These are phyloP conservation scores for Zeuzera pyrina DNA, from an alignment of 2,888 invertebrate genomes.

Conservation along the genomic window DNA sequence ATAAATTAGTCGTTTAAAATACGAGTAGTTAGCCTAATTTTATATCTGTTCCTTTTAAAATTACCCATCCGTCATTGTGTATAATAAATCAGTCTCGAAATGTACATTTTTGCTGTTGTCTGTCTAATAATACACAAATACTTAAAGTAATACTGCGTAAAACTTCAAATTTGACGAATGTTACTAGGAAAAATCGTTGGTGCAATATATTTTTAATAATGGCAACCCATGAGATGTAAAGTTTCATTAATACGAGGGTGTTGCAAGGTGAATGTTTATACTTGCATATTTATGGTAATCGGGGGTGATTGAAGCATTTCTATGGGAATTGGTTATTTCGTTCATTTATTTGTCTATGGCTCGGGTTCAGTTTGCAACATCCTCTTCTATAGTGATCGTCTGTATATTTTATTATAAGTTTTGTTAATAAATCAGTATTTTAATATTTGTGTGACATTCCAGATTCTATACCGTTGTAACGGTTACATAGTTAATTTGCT, in stretches of 20 bases:
- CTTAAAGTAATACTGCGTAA: slow-evolving; percentile 12
- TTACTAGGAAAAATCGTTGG: slow-evolving; percentile 37
- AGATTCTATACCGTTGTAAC: slow-evolving; percentile 47
- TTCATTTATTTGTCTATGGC: slow-evolving; percentile 13
- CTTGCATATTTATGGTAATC: slow-evolving; percentile 21
- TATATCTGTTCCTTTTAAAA: no score
- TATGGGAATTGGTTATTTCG: slow-evolving; percentile 15
- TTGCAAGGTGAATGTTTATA: slow-evolving; percentile 49
- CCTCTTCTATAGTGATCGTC: slow-evolving; percentile 37
- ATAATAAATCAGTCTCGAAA: slow-evolving; percentile 19
- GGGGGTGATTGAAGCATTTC: slow-evolving; percentile 21
- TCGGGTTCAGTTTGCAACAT: slow-evolving; percentile 49
- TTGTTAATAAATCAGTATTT: slow-evolving; percentile 70
- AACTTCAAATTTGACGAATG: slow-evolving; percentile 22
- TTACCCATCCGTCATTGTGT: not conserved
- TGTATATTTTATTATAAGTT: slow-evolving; percentile 55
- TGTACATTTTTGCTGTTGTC: slow-evolving; percentile 52
- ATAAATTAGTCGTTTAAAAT: no score
- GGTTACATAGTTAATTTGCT: slow-evolving; percentile 29
- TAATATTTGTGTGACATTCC: slow-evolving; percentile 71
- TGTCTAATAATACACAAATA: slow-evolving; percentile 33
- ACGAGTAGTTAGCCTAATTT: no score
- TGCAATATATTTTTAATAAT: slow-evolving; percentile 52
- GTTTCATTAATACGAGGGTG: slow-evolving; percentile 26
- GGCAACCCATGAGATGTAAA: slow-evolving; percentile 34